Evolutionary conservation across 2,888 invertebrate species (phyloP).

Genomic region (Gastrophysa polygoni): DNA sequence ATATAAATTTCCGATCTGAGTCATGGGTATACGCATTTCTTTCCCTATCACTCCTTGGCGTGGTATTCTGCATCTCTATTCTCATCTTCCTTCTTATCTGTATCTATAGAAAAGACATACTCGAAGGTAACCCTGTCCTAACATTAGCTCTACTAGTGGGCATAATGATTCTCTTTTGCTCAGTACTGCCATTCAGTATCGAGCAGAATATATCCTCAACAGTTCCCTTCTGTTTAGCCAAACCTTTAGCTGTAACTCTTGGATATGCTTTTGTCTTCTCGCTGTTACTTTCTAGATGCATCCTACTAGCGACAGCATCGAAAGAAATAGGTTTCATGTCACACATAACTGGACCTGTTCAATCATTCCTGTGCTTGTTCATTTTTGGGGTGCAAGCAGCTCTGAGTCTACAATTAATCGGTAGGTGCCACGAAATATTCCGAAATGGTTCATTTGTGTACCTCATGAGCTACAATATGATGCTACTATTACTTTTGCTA

Average conservation of each 20-base stretch:
- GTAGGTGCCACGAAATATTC: constrained; percentile 61
- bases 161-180: constrained; percentile 60
- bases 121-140: constrained; percentile 71
- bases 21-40: constrained; percentile 68
- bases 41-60: constrained; percentile 70
- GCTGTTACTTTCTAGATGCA: constrained; percentile 66
- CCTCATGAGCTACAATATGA: constrained; percentile 66
- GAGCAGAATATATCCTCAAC: constrained; percentile 47
- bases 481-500: constrained; percentile 64
- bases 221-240: constrained; percentile 59
- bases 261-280: constrained; percentile 70
- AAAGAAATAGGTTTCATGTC: constrained; percentile 71
- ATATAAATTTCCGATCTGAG: constrained; percentile 48
- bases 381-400: constrained; percentile 67
- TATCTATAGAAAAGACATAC: constrained; percentile 66
- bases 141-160: constrained; percentile 60
- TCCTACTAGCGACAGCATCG: constrained; percentile 70
- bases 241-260: constrained; percentile 65
- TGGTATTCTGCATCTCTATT: constrained; percentile 68
- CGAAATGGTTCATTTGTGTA: constrained; percentile 59
- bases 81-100: constrained; percentile 69
- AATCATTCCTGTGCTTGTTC: constrained; percentile 68
- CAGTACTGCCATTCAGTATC: constrained; percentile 62
- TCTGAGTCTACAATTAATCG: constrained; percentile 59
- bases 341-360: constrained; percentile 73